phyloP scores from a whole-genome alignment of 2,888 invertebrate species.

The Idaea dimidiata region DNA sequence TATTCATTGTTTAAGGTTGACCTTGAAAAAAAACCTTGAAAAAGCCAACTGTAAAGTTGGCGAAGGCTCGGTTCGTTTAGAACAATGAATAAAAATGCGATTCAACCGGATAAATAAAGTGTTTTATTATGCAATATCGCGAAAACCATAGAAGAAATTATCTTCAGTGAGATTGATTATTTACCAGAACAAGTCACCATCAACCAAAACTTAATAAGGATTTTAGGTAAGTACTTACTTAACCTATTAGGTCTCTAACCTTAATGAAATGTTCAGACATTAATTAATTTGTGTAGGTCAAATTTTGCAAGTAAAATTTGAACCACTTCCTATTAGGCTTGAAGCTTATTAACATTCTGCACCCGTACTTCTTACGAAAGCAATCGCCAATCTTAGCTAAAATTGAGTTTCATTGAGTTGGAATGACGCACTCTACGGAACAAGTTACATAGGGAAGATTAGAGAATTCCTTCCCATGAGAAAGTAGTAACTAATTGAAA shows the following conservation, averaged over 20 bases:
- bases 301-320: neutral
- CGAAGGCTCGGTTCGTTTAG: too few relatives aligned
- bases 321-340: neutral
- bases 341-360: neutral
- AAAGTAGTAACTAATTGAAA: neutral
- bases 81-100: too few relatives aligned
- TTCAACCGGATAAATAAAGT: too few relatives aligned
- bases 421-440: neutral
- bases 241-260: too few relatives aligned
- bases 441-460: neutral
- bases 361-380: neutral
- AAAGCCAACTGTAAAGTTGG: too few relatives aligned
- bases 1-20: too few relatives aligned
- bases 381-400: neutral
- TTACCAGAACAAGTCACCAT: neutral
- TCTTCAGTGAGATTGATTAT: too few relatives aligned
- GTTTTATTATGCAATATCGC: too few relatives aligned
- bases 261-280: too few relatives aligned
- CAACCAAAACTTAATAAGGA: neutral
- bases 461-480: neutral
- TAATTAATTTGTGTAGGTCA: neutral
- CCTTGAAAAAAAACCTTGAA: too few relatives aligned
- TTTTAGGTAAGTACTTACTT: neutral
- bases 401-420: neutral
- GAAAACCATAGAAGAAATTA: too few relatives aligned